Base-by-base conservation (phyloP, 1,140 invertebrate genomes). In the Zophobas morio region DNA sequence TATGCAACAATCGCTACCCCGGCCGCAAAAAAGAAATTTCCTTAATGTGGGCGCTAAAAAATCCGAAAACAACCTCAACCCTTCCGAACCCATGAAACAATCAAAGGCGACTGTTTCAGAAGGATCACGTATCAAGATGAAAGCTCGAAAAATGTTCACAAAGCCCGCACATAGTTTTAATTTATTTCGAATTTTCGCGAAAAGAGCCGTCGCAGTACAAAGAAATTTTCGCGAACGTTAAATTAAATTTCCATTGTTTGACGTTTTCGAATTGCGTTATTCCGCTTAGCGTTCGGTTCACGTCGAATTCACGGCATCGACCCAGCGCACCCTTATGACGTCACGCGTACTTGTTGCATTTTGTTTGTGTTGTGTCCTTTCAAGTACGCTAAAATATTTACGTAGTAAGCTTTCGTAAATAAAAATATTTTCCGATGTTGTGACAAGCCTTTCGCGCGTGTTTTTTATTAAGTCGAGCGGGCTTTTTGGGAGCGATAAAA, bases 401-500 rank as follows among this genome's bases (percentile, higher is more conserved):
- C 20, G 20, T 20, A 20, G 20, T 20, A 20, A 20, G 53, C 53
- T 34, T 8, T 54, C 53, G 53, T 54, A 34, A 54, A 34, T 54
- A 34, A 54, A 54, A 54, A 54, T 54, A 54, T 20, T 20, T 20
- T 20, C 20, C 20, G 20, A 20, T 20, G 20, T 20, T 20, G 20
- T 20, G 20, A 20, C 20, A 20, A 20, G 20, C 20, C 20, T 20
- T 20, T 20, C 20, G 60, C 37, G 39, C 60, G 60, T 66, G 60
- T 66, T 66, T 66, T 66, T 66, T 66, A 66, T 66, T 40, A 66
- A 66, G 60, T 66, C 42, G 40, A 42, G 20, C 60, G 39, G 39
- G 39, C 60, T 66, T 66, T 66, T 66, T 66, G 42, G n/a, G 42
- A 66, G 39, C 60, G 42, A 66, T 66, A 66, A 66, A 66, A 66